Conservation (phyloP, 2,888 invertebrate genomes). For the Athripsodes cinereus region DNA sequence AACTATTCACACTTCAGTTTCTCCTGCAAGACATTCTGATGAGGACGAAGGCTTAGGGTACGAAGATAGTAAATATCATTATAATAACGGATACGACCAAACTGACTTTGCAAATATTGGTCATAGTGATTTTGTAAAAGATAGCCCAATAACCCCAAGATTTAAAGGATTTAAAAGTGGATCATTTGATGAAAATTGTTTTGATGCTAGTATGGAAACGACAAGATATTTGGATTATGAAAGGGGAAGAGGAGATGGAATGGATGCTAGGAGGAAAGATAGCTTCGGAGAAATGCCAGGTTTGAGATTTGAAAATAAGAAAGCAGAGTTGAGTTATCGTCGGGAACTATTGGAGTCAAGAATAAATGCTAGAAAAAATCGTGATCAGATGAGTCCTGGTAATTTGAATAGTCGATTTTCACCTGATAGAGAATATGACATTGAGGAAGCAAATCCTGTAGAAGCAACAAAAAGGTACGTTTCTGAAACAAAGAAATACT, state of each 20-base stretch:
- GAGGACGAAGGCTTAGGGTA: constrained; percentile 77
- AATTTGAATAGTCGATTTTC: constrained; percentile 44
- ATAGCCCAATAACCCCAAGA: constrained; percentile 59
- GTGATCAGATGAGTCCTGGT: constrained; percentile 38
- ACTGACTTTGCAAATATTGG: constrained; percentile 44
- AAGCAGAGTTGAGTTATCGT: constrained; percentile 63
- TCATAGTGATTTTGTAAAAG: constrained; percentile 47
- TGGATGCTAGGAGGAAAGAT: constrained; percentile 55
- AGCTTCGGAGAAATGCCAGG: constrained; percentile 40
- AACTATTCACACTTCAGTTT: constrained; percentile 50
- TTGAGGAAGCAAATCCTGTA: constrained; percentile 46
- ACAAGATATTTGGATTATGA: constrained; percentile 37
- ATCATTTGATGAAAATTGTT: constrained; percentile 47
- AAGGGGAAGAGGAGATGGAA: constrained; percentile 60
- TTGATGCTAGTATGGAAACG: constrained; percentile 38
- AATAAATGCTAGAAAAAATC: constrained; percentile 56
- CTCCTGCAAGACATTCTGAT: constrained; percentile 56
- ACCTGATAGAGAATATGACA: constrained; percentile 45
- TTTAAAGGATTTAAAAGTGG: constrained; percentile 54
- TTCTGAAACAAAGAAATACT: constrained; percentile 52
- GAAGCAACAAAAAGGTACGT: constrained; percentile 52
- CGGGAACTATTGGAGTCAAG: constrained; percentile 71
- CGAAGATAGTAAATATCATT: constrained; percentile 44
- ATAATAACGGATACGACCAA: constrained; percentile 38
- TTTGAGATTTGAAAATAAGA: constrained; percentile 36